These are phyloP conservation scores for Echeneis naucrates DNA, from an alignment of 2,797 vertebrate genomes.

Conservation along the genomic window DNA sequence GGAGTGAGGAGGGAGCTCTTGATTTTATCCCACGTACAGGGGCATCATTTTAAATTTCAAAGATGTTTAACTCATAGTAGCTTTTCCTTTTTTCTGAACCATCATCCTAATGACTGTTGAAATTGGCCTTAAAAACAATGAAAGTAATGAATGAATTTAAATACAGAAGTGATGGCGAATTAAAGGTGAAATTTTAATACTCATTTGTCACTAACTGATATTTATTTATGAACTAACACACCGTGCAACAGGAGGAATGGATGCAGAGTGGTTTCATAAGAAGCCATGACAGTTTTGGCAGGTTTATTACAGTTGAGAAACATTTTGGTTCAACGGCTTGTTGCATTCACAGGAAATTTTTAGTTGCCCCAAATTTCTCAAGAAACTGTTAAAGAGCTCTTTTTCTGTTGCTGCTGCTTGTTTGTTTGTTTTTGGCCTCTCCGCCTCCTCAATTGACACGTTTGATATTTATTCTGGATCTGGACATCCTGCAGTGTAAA, in stretches of 20 bases:
- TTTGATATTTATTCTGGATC: neutral
- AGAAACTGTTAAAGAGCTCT: neutral
- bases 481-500: no score
- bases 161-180: no score
- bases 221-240: neutral
- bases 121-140: neutral
- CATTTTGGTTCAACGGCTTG: neutral
- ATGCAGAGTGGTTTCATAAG: neutral
- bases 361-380: neutral
- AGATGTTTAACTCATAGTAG: neutral
- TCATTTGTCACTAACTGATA: no score
- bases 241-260: neutral
- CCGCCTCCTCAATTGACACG: neutral
- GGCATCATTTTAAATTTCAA: no score
- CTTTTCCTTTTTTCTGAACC: neutral
- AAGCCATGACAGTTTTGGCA: no score
- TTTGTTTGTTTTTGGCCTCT: accelerated
- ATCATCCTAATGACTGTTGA: neutral
- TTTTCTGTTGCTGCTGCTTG: neutral
- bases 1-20: neutral
- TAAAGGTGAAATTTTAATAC: no score
- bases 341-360: constrained; percentile 1
- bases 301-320: neutral
- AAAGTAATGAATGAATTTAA: no score
- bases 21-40: neutral